These are phyloP conservation scores for Lasioglossum oenotherae DNA, from an alignment of 2,888 invertebrate species.

Conservation along the genomic window DNA sequence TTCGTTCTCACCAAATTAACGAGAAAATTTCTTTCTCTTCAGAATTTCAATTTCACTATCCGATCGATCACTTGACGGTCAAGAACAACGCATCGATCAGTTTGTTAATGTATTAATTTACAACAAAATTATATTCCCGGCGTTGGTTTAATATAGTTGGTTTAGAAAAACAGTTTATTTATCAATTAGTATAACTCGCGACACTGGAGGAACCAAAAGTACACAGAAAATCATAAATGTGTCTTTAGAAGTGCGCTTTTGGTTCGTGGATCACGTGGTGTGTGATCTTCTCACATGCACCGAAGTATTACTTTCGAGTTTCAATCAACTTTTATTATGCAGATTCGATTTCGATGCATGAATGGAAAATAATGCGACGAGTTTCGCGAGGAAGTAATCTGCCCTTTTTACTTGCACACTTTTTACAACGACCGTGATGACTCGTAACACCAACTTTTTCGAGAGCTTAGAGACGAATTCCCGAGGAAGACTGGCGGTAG, in stretches of 20 bases:
- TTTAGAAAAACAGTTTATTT: not conserved
- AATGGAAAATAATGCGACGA: not conserved
- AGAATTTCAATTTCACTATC: not conserved
- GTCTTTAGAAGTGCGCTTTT: slow-evolving; percentile 1
- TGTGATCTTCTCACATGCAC: not conserved
- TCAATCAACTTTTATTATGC: slow-evolving; percentile 5
- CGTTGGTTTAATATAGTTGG: not conserved
- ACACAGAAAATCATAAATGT: slow-evolving; percentile 5
- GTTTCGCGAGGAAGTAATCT: not conserved
- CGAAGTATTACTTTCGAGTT: not conserved
- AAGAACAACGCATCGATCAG: not conserved
- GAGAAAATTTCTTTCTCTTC: slow-evolving; percentile 35
- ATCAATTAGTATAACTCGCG: not conserved
- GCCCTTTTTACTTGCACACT: slow-evolving; percentile 17
- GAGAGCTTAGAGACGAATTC: slow-evolving; percentile 13
- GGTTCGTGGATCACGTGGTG: not conserved
- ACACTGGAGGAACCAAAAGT: not conserved
- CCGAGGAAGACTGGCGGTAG: not conserved
- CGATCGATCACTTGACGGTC: not conserved
- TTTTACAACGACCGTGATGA: not conserved
- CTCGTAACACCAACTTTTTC: not conserved
- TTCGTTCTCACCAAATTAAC: slow-evolving; percentile 34
- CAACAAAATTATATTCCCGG: not conserved
- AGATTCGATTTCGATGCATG: not conserved
- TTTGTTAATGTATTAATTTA: not conserved